These are phyloP conservation scores for Ophonus ardosiacus DNA, from an alignment of 2,888 invertebrate species.

Conservation along the genomic window DNA sequence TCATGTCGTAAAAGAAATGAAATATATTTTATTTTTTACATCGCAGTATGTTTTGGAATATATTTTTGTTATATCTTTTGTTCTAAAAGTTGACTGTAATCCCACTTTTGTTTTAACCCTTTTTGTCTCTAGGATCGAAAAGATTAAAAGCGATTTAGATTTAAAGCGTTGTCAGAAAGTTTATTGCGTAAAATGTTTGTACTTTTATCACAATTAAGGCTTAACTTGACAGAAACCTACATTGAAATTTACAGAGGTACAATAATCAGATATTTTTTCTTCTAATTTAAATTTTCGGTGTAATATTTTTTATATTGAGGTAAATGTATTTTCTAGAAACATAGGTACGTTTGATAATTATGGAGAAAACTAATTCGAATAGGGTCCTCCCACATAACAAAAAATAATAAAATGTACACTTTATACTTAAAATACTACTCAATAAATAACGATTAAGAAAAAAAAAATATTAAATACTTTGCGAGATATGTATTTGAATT, in stretches of 20 bases:
- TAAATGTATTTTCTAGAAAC: too few species aligned
- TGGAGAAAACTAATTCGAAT: too few species aligned
- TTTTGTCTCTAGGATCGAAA: conserved; percentile 9
- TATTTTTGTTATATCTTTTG: conserved; percentile 13
- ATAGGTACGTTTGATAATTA: too few species aligned
- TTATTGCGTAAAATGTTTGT: conserved; percentile 10
- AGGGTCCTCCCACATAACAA: too few species aligned
- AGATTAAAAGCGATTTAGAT: conserved; percentile 36
- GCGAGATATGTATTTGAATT: too few species aligned
- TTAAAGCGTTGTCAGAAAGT: conserved; percentile 30
- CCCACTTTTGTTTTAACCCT: conserved; percentile 6
- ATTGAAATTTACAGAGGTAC: neutral
- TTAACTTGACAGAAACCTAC: neutral
- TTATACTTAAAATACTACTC: too few species aligned
- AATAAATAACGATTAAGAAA: too few species aligned
- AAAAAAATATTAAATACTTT: too few species aligned
- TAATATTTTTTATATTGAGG: too few species aligned
- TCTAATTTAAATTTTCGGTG: neutral
- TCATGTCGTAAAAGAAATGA: neutral
- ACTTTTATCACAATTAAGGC: conserved; percentile 24
- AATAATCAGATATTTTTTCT: neutral
- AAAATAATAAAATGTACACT: too few species aligned
- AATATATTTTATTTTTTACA: neutral
- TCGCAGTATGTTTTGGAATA: neutral
- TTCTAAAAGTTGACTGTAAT: conserved; percentile 3